phyloP scores from a whole-genome alignment of 1,140 invertebrate species.

The Zaprionus camerounensis region DNA sequence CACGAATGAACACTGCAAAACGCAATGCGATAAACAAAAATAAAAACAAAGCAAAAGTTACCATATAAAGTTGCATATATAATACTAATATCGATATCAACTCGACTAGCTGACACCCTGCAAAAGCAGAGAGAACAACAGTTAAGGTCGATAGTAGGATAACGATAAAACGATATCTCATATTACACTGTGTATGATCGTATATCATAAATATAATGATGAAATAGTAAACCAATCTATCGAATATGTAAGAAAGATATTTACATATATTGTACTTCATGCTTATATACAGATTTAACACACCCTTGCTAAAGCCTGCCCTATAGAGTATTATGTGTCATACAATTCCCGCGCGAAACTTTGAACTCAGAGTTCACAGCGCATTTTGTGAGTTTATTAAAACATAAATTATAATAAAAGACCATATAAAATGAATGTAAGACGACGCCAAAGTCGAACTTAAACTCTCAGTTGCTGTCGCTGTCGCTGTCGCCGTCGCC shows the following conservation, averaged over 20 bases:
- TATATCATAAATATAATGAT: not conserved
- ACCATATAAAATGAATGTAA: slow-evolving; percentile 45
- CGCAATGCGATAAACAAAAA: slow-evolving; percentile 17
- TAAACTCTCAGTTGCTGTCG: slow-evolving; percentile 14
- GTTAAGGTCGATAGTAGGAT: not conserved
- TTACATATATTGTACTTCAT: not conserved
- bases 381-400: slow-evolving; percentile 14
- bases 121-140: not conserved
- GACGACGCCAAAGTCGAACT: slow-evolving; percentile 35
- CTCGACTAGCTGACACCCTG: not conserved
- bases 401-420: slow-evolving; percentile 19
- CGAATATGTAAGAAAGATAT: no score
- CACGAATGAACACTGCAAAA: slow-evolving; percentile 6
- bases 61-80: not conserved
- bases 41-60: slow-evolving; percentile 1
- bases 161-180: not conserved
- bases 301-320: not conserved
- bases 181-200: not conserved
- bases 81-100: not conserved
- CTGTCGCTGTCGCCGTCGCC: not conserved
- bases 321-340: no score
- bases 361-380: slow-evolving; percentile 1
- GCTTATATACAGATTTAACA: not conserved
- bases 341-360: not conserved
- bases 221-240: no score